Evolutionary conservation across 2,888 invertebrate species (phyloP), one percentile per base, ranked within the genome.

Genomic region (Eudasyphora cyanicolor): DNA sequence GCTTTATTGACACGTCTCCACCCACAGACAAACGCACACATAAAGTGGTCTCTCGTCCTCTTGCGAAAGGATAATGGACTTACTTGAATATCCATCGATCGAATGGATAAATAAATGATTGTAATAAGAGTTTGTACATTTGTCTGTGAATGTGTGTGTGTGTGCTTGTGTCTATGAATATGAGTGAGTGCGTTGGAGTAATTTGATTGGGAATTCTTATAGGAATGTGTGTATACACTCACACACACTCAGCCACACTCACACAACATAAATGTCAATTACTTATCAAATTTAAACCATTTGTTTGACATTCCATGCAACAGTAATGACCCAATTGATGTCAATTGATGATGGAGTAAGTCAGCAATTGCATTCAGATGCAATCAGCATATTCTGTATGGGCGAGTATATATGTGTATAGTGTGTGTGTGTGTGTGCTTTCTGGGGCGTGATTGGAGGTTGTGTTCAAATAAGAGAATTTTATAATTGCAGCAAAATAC

Each of bases 241-340:
- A n/a, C n/a, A n/a, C n/a, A n/a, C n/a, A n/a, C n/a, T n/a, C n/a
- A n/a, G n/a, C n/a, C n/a, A n/a, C n/a, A n/a, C n/a, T n/a, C n/a
- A n/a, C n/a, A n/a, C n/a, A n/a, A 76, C 64, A 27, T 75, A 67
- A 29, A 76, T 78, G 81, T 76, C 84, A 78, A 76, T 78, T 71
- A 60, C 76, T 42, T 81, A 76, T 78, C 80, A 81, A 84, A 80
- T 71, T 75, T 80, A 78, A 57, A 71, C 21, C 45, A 42, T 78
- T 75, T 57, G 80, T 70, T 80, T 64, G 75, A 64, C 80, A 77
- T 64, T 49, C 38, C 45, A 70, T 75, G 45, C 38, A 71, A 84
- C 49, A 29, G 74, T 77, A 71, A 71, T 80, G 83, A 75, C 75
- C 80, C 64, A 84, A 84, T 78, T 77, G 75, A 75, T 78, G 75